phyloP scores from a whole-genome alignment of 1,140 invertebrate species.

The Hyles vespertilio region DNA sequence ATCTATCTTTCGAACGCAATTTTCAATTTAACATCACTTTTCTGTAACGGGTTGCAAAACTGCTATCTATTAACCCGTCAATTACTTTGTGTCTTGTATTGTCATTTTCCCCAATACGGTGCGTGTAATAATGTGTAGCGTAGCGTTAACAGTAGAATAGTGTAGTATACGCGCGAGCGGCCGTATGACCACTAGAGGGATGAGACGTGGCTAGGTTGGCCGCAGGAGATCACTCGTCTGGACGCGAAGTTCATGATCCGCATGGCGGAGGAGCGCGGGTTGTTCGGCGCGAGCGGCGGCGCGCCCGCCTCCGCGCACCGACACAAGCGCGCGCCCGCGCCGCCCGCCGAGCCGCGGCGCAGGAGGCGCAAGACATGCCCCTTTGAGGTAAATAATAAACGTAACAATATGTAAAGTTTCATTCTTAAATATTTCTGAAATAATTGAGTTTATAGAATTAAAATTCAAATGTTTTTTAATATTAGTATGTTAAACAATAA shows the following conservation, averaged over 20 bases:
- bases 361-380: constrained; percentile 14
- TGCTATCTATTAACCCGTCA: too few species aligned
- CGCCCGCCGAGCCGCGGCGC: constrained; percentile 13
- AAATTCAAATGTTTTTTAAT: too few species aligned
- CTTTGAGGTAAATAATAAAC: constrained; percentile 12
- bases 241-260: constrained; percentile 88
- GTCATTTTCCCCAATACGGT: too few species aligned
- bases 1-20: too few species aligned
- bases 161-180: background rate
- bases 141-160: background rate
- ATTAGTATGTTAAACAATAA: too few species aligned
- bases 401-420: too few species aligned
- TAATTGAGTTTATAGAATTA: too few species aligned
- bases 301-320: constrained; percentile 19
- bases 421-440: too few species aligned
- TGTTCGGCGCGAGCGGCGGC: constrained; percentile 77
- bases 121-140: too few species aligned
- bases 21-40: too few species aligned
- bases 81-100: too few species aligned
- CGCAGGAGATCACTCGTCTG: constrained; percentile 81
- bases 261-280: constrained; percentile 84
- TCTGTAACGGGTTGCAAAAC: too few species aligned
- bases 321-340: constrained; percentile 19
- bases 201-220: constrained; percentile 26
- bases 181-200: constrained; percentile 1